Evolutionary conservation across 2,888 invertebrate genomes (phyloP).

Genomic region (Macrophya annulata): DNA sequence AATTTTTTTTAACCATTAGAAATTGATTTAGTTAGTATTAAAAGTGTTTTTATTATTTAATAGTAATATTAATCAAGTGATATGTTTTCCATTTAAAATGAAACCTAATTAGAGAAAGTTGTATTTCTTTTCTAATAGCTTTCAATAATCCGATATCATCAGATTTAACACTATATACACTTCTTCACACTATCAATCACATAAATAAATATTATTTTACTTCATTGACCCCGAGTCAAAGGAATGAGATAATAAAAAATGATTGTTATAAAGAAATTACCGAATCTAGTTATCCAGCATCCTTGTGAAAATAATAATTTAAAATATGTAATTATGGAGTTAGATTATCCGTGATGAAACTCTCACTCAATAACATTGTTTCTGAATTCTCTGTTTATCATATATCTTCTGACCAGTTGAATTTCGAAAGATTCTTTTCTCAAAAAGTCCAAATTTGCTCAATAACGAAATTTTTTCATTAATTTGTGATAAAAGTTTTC

Average conservation of each 20-base stretch:
- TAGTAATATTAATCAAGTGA: background rate
- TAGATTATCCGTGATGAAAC: slow-evolving; percentile 10
- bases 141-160: background rate
- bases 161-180: background rate
- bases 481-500: background rate
- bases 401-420: background rate
- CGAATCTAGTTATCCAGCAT: slow-evolving; percentile 24
- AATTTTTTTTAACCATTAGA: background rate
- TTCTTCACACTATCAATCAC: background rate
- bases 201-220: background rate
- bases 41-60: background rate
- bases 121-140: background rate
- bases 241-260: background rate
- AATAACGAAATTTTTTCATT: background rate
- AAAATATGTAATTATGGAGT: slow-evolving; percentile 11
- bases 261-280: slow-evolving; percentile 2
- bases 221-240: background rate
- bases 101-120: background rate
- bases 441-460: too few species aligned
- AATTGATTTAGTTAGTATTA: background rate
- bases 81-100: background rate
- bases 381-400: background rate
- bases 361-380: background rate
- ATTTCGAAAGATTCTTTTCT: background rate
- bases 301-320: slow-evolving; percentile 15